Conservation (phyloP, 2,113 vertebrate species). For the Paramisgurnus dabryanus region DNA sequence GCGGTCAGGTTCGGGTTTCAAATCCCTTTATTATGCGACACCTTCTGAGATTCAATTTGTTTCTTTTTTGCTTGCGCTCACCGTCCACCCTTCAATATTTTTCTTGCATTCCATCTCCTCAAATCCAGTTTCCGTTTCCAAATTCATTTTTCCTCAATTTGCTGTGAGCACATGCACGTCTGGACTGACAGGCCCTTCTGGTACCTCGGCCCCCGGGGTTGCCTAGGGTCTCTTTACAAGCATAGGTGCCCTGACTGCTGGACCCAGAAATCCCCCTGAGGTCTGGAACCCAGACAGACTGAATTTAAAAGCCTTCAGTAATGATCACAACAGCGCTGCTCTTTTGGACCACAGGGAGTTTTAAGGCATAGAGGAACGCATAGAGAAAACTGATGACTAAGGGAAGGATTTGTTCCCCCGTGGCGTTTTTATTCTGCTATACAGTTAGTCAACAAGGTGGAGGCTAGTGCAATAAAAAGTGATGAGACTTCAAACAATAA, state of each 20-base stretch:
- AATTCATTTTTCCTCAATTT: background rate
- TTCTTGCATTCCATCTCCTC: constrained; percentile 15
- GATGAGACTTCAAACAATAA: background rate
- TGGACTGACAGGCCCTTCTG: background rate
- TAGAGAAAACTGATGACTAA: constrained; percentile 6
- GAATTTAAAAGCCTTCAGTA: constrained; percentile 29
- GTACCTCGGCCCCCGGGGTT: constrained; percentile 9
- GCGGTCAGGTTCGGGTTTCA: constrained; percentile 37
- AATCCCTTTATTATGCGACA: constrained; percentile 19
- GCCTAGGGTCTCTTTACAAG: constrained; percentile 32
- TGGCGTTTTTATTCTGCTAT: background rate
- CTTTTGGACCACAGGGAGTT: background rate
- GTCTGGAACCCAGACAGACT: background rate
- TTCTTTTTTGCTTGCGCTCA: background rate
- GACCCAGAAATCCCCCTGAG: constrained; percentile 1
- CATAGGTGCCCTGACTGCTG: constrained; percentile 26
- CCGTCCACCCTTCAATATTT: constrained; percentile 19
- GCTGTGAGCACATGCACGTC: background rate
- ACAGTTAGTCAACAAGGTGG: background rate
- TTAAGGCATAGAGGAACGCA: background rate
- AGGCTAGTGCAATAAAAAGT: background rate
- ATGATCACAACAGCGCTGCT: constrained; percentile 35
- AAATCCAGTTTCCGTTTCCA: constrained; percentile 8
- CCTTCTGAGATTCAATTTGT: constrained; percentile 11
- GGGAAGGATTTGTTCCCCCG: constrained; percentile 1